Conservation (phyloP, 2,888 invertebrate genomes). For the Sminthurides aquaticus region DNA sequence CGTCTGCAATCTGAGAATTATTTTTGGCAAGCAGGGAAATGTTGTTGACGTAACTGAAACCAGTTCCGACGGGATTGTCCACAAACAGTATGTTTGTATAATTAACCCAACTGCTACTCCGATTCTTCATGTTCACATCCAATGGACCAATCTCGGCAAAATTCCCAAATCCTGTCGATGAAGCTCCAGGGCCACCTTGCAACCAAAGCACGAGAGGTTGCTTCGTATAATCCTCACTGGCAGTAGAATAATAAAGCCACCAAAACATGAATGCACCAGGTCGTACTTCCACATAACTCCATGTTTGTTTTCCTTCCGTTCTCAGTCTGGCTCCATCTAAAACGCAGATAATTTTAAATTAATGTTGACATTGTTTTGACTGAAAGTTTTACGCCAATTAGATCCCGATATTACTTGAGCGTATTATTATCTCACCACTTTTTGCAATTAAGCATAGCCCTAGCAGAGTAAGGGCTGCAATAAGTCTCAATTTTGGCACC, state of each 20-base stretch:
- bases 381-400: too few relatives aligned
- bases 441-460: too few relatives aligned
- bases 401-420: too few relatives aligned
- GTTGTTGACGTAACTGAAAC: conserved; percentile 70
- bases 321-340: background rate
- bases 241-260: conserved; percentile 72
- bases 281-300: conserved; percentile 66
- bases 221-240: conserved; percentile 54
- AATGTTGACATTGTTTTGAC: too few relatives aligned
- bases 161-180: conserved; percentile 76
- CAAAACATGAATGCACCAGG: conserved; percentile 74
- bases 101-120: conserved; percentile 68
- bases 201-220: conserved; percentile 78
- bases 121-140: conserved; percentile 58
- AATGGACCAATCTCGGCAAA: conserved; percentile 75
- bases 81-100: conserved; percentile 57
- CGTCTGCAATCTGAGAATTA: conserved; percentile 62
- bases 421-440: too few relatives aligned
- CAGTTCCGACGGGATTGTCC: conserved; percentile 84
- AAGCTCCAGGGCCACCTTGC: conserved; percentile 78
- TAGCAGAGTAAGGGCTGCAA: too few relatives aligned
- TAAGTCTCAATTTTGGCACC: too few relatives aligned
- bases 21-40: conserved; percentile 51
- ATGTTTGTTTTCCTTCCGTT: conserved; percentile 57
- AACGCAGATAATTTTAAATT: too few relatives aligned